Evolutionary conservation across 2,113 vertebrate genomes (phyloP).

Genomic region (Anguilla japonica): DNA sequence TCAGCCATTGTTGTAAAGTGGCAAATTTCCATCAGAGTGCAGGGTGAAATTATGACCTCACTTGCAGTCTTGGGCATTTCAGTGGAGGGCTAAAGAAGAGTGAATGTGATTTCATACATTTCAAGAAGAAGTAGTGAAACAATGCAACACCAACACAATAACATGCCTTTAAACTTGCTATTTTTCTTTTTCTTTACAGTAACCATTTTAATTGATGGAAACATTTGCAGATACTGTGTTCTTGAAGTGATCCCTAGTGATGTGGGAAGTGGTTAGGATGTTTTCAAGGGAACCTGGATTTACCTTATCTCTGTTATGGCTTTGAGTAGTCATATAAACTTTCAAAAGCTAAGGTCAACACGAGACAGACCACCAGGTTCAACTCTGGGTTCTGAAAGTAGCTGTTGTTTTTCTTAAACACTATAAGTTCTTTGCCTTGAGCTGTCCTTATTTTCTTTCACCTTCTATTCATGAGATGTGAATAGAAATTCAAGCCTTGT

Average conservation of each 20-base stretch:
- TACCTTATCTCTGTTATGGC: neutral
- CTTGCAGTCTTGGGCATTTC: neutral
- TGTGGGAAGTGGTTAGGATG: neutral
- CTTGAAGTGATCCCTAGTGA: neutral
- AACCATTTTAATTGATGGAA: neutral
- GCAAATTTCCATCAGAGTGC: neutral
- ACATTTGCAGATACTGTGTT: neutral
- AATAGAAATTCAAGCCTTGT: neutral
- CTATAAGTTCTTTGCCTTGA: neutral
- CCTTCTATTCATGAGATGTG: neutral
- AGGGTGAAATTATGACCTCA: neutral
- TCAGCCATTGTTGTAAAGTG: neutral
- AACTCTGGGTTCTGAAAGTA: neutral
- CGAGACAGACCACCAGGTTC: neutral
- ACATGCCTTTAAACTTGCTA: neutral
- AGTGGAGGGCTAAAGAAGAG: neutral
- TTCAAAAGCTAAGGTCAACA: neutral
- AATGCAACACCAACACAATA: neutral
- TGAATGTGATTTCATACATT: neutral
- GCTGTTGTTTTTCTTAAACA: neutral
- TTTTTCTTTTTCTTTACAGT: neutral
- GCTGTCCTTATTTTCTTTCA: neutral
- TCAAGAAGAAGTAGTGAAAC: neutral
- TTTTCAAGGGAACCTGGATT: neutral
- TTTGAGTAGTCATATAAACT: neutral